Base-by-base conservation (phyloP, 1,140 invertebrate genomes). In the Metopolophium dirhodum region DNA sequence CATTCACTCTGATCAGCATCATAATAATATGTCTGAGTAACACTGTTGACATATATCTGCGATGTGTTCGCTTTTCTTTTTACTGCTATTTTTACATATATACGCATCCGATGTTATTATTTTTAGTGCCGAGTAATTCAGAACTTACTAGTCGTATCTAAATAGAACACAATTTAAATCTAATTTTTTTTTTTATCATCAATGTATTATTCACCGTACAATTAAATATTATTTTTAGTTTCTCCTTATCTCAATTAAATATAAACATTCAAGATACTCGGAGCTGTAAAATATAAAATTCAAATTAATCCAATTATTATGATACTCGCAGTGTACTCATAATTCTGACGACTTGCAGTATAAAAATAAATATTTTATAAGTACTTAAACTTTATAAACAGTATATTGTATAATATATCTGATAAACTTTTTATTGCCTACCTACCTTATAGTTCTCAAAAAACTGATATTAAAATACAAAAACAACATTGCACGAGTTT, bases 221-320 rank as follows among this genome's bases (percentile, higher is more conserved):
- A 85, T 85, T 77, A 77, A 77, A 77, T 18, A 77, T 77, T n/a
- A 77, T n/a, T 77, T 77, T 77, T 77, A 77, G n/a, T 77, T 77
- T 77, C 61, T 77, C 14, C 14, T n/a, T 77, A 77, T 77, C 14
- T 77, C 61, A 77, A 77, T 77, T 77, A 77, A 77, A 77, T 18
- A 77, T n/a, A 7, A n/a, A n/a, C 7, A 1, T 77, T 77, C n/a
- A 18, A 77, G n/a, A 77, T 77, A 4, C 61, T 77, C 30, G 14
- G 18, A 77, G n/a, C 61, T n/a, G n/a, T 77, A 77, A 77, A 77
- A n/a, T n/a, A 77, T 77, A n/a, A 77, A 77, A 77, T 77, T n/a
- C 11, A n/a, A 77, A 77, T 77, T 77, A 77, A 77, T 77, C 61
- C 30, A n/a, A 77, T 77, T 77, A 77, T 77, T 77, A n/a, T 77